Percentiles rank a stretch among this genome's conserved stretches.
Conservation (phyloP, 2,113 vertebrate species). For the Toxotes chatareus region DNA sequence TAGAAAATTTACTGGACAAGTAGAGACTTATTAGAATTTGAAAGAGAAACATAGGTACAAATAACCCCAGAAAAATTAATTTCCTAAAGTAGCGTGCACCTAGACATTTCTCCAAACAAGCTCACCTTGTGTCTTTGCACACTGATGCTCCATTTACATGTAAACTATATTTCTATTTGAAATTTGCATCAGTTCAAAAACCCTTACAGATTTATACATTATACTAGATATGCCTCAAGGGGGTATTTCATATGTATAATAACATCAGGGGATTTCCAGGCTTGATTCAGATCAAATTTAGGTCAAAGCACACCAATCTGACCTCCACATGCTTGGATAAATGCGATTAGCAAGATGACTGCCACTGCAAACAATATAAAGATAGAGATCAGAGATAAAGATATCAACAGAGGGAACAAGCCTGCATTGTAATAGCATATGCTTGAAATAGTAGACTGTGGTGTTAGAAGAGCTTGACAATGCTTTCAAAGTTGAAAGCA, state of each 20-base stretch:
- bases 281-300: constrained; percentile 11
- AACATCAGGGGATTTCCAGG: constrained; percentile 13
- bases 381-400: constrained; percentile 16
- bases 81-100: background rate
- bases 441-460: background rate
- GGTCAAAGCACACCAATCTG: background rate
- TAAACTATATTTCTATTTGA: background rate
- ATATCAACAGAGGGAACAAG: background rate
- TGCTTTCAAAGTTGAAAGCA: constrained; percentile 10
- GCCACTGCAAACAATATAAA: constrained; percentile 18
- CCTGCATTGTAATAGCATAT: background rate
- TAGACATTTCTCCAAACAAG: background rate
- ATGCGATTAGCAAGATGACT: constrained; percentile 18
- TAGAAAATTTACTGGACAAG: background rate
- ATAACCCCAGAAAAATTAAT: background rate
- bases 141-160: background rate
- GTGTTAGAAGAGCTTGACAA: background rate
- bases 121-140: background rate
- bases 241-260: background rate
- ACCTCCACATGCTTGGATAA: constrained; percentile 9
- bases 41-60: background rate
- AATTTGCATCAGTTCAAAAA: background rate
- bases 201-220: background rate
- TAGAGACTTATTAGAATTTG: background rate
- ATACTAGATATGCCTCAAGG: background rate